Evolutionary conservation across 2,113 vertebrate genomes (phyloP).

Genomic region (Istiophorus platypterus): DNA sequence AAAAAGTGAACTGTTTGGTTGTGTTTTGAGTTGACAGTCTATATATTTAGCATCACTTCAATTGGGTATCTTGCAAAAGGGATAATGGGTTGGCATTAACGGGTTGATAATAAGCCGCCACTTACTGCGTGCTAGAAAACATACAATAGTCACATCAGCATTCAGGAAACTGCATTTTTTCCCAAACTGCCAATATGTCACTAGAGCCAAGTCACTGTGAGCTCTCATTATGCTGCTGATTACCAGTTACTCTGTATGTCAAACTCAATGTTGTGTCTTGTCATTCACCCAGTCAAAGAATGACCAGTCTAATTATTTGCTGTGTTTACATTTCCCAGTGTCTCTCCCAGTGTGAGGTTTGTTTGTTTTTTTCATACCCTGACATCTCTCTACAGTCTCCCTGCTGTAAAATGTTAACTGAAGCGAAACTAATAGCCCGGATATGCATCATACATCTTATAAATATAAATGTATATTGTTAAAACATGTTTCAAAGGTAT

Average conservation of each 20-base stretch:
- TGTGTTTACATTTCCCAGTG: conserved; percentile 51
- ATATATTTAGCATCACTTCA: conserved; percentile 12
- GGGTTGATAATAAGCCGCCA: not conserved
- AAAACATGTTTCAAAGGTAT: not conserved
- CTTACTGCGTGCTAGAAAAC: conserved; percentile 20
- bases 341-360: too few relatives aligned
- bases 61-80: conserved; percentile 44
- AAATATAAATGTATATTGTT: not conserved
- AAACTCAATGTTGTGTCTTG: conserved; percentile 53
- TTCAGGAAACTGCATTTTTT: conserved; percentile 26
- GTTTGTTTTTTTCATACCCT: not conserved
- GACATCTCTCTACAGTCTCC: not conserved
- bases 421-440: not conserved
- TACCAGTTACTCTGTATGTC: conserved; percentile 60
- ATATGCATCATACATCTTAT: not conserved
- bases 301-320: conserved; percentile 51
- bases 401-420: conserved; percentile 20
- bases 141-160: not conserved
- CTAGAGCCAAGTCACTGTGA: conserved; percentile 37
- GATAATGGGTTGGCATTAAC: conserved; percentile 17
- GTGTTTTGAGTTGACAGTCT: not conserved
- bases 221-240: conserved; percentile 62
- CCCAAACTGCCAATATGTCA: conserved; percentile 37
- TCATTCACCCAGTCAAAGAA: conserved; percentile 58
- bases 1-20: conserved; percentile 4